Conservation (phyloP, 2,888 invertebrate genomes). For the Athalia circularis region DNA sequence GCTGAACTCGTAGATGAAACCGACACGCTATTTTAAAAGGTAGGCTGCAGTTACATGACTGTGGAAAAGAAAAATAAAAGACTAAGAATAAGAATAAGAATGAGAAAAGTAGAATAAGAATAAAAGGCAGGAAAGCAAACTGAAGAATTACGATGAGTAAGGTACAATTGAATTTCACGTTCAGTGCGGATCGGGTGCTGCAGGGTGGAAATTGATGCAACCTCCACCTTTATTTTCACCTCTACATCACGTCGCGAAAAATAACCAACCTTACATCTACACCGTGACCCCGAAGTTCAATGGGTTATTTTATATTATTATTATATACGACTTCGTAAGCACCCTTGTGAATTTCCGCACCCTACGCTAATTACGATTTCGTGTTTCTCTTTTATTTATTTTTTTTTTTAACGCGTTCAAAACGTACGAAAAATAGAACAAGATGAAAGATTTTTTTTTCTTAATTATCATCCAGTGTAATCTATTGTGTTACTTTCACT, state of each 20-base stretch:
- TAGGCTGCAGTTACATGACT: constrained; percentile 35
- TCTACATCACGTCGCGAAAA: too few species aligned
- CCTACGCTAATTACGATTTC: constrained; percentile 10
- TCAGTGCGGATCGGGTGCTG: neutral
- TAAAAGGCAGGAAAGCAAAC: constrained; percentile 6
- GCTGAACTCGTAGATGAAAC: constrained; percentile 26
- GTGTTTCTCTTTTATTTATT: constrained; percentile 21
- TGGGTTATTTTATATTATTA: too few species aligned
- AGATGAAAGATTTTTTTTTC: too few species aligned
- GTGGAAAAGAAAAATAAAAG: constrained; percentile 50
- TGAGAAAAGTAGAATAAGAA: constrained; percentile 16
- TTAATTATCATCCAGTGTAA: too few species aligned
- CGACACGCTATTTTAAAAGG: constrained; percentile 44
- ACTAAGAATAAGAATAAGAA: constrained; percentile 47
- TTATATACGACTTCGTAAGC: too few species aligned
- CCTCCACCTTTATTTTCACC: constrained; percentile 9
- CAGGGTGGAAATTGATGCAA: neutral
- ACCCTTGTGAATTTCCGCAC: too few species aligned
- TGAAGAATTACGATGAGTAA: constrained; percentile 16
- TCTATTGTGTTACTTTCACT: too few species aligned
- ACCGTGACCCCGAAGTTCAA: too few species aligned
- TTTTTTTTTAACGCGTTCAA: neutral
- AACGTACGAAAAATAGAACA: too few species aligned
- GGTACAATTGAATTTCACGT: constrained; percentile 10
- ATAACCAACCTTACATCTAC: too few species aligned